These are phyloP conservation scores for Myoxocephalus aenaeus DNA, from an alignment of 2,797 vertebrate genomes.

Conservation along the genomic window DNA sequence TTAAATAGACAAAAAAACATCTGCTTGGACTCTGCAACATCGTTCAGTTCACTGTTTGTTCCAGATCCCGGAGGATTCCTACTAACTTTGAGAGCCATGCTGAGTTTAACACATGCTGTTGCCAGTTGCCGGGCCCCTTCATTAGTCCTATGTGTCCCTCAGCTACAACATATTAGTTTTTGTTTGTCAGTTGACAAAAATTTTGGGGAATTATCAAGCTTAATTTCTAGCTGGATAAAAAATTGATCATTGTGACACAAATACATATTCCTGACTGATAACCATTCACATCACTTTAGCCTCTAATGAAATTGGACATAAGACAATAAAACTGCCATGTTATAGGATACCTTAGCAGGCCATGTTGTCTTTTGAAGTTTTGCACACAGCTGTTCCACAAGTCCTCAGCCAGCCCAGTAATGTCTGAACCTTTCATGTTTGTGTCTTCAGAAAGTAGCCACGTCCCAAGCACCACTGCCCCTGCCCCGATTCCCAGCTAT, in stretches of 20 bases:
- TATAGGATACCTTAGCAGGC: conserved; percentile 1
- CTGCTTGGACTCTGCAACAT: conserved; percentile 18
- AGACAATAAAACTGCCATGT: conserved; percentile 21
- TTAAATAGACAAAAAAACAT: conserved; percentile 48
- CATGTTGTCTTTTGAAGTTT: conserved; percentile 11
- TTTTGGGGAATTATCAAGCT: conserved; percentile 20
- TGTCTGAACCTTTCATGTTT: conserved; percentile 24
- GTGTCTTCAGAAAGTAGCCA: conserved; percentile 71
- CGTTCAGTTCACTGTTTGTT: conserved; percentile 38
- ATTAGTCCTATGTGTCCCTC: conserved; percentile 23
- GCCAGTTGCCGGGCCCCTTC: not conserved
- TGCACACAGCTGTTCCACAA: conserved; percentile 7
- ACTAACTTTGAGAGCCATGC: conserved; percentile 6
- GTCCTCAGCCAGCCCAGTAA: conserved; percentile 7
- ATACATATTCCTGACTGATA: conserved; percentile 20
- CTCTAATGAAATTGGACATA: conserved; percentile 44
- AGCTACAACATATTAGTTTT: not conserved
- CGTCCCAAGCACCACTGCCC: conserved; percentile 62
- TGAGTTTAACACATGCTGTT: conserved; percentile 42
- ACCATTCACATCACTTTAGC: conserved; percentile 12
- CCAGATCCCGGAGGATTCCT: conserved; percentile 26
- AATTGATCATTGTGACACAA: conserved; percentile 28
- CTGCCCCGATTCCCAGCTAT: conserved; percentile 57
- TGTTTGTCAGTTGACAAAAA: conserved; percentile 21
- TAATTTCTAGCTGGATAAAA: conserved; percentile 31